Evolutionary conservation across 2,113 vertebrate species (phyloP), one percentile per base, ranked within the genome.

Genomic region (Sinocyclocheilus grahami): DNA sequence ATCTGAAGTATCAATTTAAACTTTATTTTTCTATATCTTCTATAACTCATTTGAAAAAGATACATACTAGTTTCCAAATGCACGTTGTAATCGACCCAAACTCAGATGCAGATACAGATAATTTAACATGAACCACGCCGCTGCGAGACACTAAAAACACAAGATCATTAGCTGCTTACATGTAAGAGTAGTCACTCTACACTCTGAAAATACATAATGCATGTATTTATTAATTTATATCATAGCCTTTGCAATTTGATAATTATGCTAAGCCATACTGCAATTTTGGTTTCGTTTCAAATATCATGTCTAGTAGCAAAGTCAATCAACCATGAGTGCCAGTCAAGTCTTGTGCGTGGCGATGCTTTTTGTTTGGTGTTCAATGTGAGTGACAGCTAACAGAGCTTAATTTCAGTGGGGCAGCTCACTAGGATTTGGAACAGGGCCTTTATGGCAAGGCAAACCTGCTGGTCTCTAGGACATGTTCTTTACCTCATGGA

Each of bases 401-500:
- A 69, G 14, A 33, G 65, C 30, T 33, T 37, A 13, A 33, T 33
- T 69, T 69, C 30, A 71, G 67, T 10, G 30, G 9, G 27, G 63
- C 27, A 67, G 63, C 63, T 33, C 13, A 37, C 22, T 37, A 37
- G 16, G 67, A 37, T 71, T 71, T 37, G 30, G 30, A 20, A 37
- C 6, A 30, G 12, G 6, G 65, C 65, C 65, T 20, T 22, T 42
- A 60, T 46, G 8, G 37, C 0, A 22, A 24, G 11, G 10, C 65
- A 72, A 11, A 71, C 33, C 10, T 65, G 20, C 16, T 10, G 5
- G 65, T 16, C 3, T 37, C 63, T 78, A 18, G 5, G 14, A 39
- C n/a, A 72, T n/a, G 22, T 27, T 33, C 42, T 95, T 92, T 93
- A 99, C 98, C 97, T 99, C 96, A 98, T 97, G 93, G 88, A 95